Evolutionary conservation across 2,113 vertebrate genomes (phyloP).

Genomic region (Galemys pyrenaicus): DNA sequence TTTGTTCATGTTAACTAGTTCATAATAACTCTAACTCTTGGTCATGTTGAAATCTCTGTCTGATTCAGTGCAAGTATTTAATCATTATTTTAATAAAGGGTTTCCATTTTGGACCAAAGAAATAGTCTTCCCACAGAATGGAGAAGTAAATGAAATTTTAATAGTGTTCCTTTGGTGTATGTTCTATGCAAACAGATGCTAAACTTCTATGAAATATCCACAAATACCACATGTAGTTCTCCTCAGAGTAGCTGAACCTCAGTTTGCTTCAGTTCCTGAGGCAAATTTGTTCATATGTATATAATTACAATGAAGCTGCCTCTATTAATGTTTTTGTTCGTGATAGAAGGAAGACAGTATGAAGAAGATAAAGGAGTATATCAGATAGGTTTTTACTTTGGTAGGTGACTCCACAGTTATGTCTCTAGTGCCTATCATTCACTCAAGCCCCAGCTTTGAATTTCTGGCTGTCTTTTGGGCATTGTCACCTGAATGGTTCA

Average conservation of each 20-base stretch:
- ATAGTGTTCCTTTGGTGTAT: background rate
- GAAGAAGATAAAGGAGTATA: background rate
- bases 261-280: background rate
- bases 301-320: background rate
- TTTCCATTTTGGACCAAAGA: conserved; percentile 8
- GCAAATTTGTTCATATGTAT: background rate
- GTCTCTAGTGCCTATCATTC: background rate
- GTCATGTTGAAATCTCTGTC: conserved; percentile 32
- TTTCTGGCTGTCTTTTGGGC: background rate
- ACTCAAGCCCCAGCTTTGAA: background rate
- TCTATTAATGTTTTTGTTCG: background rate
- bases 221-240: background rate
- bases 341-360: background rate
- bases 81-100: conserved; percentile 21
- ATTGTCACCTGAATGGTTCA: background rate
- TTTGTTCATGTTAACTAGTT: conserved; percentile 4
- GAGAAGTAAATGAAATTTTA: background rate
- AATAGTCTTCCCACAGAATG: background rate
- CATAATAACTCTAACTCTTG: background rate
- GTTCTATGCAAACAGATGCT: background rate
- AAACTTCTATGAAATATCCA: background rate
- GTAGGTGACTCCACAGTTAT: background rate
- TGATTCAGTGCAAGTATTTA: background rate
- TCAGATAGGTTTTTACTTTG: background rate
- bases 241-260: background rate